phyloP scores from a whole-genome alignment of 2,888 invertebrate species.

The Steinernema scapterisci region DNA sequence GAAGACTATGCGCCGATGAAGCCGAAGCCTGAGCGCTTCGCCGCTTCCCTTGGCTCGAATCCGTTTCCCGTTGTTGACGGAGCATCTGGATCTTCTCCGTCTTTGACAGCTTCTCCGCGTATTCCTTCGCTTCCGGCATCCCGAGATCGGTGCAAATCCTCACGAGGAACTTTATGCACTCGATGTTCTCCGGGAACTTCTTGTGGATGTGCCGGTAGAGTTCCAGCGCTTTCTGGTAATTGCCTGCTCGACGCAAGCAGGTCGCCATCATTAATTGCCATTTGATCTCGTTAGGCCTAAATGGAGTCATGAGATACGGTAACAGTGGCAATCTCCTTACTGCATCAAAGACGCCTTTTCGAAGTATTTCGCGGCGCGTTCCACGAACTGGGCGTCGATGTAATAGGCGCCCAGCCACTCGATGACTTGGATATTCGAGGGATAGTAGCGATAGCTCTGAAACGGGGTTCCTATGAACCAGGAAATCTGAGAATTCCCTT shows the following conservation, averaged over 20 bases:
- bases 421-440: conserved; percentile 79
- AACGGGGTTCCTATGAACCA: no score
- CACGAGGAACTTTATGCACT: conserved; percentile 87
- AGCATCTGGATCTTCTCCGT: conserved; percentile 48
- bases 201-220: conserved; percentile 84
- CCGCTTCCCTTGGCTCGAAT: conserved; percentile 63
- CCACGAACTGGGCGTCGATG: conserved; percentile 84
- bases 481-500: conserved; percentile 45
- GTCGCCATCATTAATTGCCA: conserved; percentile 82
- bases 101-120: conserved; percentile 41
- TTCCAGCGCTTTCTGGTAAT: conserved; percentile 81
- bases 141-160: conserved; percentile 87
- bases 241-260: conserved; percentile 81
- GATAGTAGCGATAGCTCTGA: conserved; percentile 77
- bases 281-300: conserved; percentile 79
- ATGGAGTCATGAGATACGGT: conserved; percentile 34
- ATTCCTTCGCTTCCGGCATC: conserved; percentile 77
- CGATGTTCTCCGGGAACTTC: conserved; percentile 90
- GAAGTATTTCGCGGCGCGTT: conserved; percentile 83
- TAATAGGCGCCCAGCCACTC: conserved; percentile 86
- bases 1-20: conserved; percentile 49
- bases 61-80: conserved; percentile 54
- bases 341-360: conserved; percentile 79
- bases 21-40: conserved; percentile 51
- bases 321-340: conserved; percentile 53